These are phyloP conservation scores for Glaucidium brasilianum DNA, from an alignment of 2,113 vertebrate species.

Conservation along the genomic window DNA sequence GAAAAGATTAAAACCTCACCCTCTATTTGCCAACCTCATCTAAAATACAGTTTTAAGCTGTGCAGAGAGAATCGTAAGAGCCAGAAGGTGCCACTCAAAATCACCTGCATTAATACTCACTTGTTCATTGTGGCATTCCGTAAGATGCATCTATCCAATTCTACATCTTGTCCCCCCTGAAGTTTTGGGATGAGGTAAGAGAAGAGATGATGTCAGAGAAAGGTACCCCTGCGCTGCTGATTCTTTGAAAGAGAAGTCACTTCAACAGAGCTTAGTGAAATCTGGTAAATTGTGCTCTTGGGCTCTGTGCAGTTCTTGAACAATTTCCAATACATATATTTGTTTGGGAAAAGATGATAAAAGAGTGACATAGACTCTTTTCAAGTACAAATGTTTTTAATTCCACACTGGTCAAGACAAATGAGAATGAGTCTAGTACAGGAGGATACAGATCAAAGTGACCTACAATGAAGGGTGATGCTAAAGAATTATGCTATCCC, in stretches of 20 bases:
- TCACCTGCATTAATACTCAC: neutral
- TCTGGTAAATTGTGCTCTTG: neutral
- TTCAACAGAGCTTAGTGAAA: neutral
- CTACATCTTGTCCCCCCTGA: neutral
- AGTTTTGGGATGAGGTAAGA: neutral
- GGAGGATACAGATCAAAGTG: neutral
- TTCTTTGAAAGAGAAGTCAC: neutral
- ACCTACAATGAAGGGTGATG: neutral
- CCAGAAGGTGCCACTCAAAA: neutral
- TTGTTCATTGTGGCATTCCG: neutral
- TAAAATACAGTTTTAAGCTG: neutral
- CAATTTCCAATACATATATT: neutral
- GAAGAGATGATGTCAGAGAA: neutral
- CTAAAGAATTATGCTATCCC: neutral
- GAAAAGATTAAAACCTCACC: conserved; percentile 7
- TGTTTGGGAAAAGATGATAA: neutral
- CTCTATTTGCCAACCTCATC: conserved; percentile 10
- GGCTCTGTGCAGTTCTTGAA: neutral
- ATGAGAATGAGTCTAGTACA: neutral
- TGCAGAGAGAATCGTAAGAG: neutral
- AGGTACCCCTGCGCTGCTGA: neutral
- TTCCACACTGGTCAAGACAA: neutral
- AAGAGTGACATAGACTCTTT: neutral
- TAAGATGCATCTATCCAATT: neutral
- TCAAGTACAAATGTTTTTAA: neutral